Conservation (phyloP, 2,113 vertebrate species). For the Leptocoma aspasia region DNA sequence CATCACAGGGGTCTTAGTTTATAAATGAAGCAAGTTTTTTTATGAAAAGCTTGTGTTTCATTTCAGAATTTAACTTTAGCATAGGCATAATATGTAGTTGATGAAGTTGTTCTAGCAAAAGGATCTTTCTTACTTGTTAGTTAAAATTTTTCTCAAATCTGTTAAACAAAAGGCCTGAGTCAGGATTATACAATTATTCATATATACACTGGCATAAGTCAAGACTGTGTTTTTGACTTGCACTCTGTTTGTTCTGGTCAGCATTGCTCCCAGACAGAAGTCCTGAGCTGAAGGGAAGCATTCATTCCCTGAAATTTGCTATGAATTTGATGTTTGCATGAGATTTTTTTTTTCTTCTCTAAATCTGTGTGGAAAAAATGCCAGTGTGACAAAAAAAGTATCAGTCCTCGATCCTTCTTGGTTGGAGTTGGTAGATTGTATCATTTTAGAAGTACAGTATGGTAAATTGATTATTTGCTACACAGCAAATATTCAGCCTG, state of each 20-base stretch:
- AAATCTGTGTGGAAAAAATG: neutral
- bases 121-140: neutral
- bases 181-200: neutral
- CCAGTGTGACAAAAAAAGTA: neutral
- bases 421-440: neutral
- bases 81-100: neutral
- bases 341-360: neutral
- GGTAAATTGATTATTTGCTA: neutral
- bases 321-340: neutral
- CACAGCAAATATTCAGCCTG: neutral
- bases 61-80: neutral
- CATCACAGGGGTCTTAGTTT: neutral
- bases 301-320: neutral
- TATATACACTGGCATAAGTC: neutral
- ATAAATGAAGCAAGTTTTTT: neutral
- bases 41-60: neutral
- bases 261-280: neutral
- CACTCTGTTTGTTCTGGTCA: neutral
- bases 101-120: neutral
- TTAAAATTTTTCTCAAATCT: neutral
- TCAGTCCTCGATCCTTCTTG: neutral
- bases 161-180: neutral
- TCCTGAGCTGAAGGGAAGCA: neutral
- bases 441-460: neutral
- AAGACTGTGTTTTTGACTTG: neutral